Base-by-base conservation (phyloP, 1,140 invertebrate species). In the Meloidogyne hapla region DNA sequence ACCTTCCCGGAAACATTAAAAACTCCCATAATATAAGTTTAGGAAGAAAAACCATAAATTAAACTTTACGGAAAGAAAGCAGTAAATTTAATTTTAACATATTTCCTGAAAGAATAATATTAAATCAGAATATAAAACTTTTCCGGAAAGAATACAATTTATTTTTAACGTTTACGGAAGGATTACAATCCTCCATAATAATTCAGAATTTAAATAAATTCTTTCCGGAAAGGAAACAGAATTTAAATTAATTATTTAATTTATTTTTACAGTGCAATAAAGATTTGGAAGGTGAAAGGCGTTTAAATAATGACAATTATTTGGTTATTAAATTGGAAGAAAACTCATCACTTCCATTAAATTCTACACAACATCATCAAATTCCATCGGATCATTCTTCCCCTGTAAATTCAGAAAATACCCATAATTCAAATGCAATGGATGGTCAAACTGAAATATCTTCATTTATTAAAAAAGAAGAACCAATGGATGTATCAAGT, bases 311-410 rank as follows among this genome's bases (percentile, higher is more conserved):
- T 33, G 79, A 80, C 21, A 80, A 71, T n/a, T 83, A 74, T 40
- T 28, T 80, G 45, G 66, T 80, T 65, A 80, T 80, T 69, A 82
- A 79, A 61, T 64, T 80, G 21, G 79, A 83, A 21, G 79, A 80
- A 26, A 40, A 73, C 8, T 18, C 9, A 3, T 33, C 71, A 5
- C 33, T 6, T 33, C 33, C 4, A 33, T 15, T 45, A 21, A 64
- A 38, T 23, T 65, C 71, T 63, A 21, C 6, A n/a, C 48, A 56
- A 56, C 48, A 56, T n/a, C 48, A 56, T n/a, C 48, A 13, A 56
- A 56, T 56, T 56, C n/a, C 48, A 56, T n/a, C 18, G 6, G 18
- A 21, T 21, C 33, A 33, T 33, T 15, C 12, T 6, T 56, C 48
- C 8, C 12, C 48, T n/a, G 48, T n/a, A 56, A 56, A 56, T 56